Evolutionary conservation across 2,113 vertebrate species (phyloP).

Genomic region (Pelecanus crispus): DNA sequence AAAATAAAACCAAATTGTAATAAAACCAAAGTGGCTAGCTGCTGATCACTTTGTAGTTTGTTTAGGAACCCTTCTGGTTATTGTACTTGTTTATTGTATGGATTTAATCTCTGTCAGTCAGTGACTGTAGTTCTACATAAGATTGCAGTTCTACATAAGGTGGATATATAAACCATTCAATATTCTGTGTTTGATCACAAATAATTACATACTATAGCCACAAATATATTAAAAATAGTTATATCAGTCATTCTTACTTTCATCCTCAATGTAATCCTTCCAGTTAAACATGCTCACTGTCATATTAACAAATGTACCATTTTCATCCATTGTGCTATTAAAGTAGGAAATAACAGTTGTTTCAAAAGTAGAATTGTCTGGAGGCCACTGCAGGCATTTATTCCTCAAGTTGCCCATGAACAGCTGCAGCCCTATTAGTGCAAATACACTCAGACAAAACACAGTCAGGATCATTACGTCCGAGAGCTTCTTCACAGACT

Average conservation of each 20-base stretch:
- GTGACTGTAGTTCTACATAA: not conserved
- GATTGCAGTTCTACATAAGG: not conserved
- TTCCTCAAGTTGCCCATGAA: slow-evolving; percentile 98
- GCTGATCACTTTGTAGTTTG: not conserved
- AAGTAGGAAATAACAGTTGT: slow-evolving; percentile 65
- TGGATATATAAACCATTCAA: not conserved
- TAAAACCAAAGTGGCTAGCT: not conserved
- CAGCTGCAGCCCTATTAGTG: slow-evolving; percentile 95
- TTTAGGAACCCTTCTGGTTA: not conserved
- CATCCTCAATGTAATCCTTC: slow-evolving; percentile 78
- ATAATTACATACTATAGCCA: not conserved
- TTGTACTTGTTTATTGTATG: not conserved
- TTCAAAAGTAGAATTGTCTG: slow-evolving; percentile 69
- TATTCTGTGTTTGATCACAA: not conserved
- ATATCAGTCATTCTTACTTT: slow-evolving; percentile 74
- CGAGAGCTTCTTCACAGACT: slow-evolving; percentile 94
- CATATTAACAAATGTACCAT: slow-evolving; percentile 66
- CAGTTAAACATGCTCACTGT: slow-evolving; percentile 76
- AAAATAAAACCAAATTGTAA: not conserved
- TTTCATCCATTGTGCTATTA: slow-evolving; percentile 62
- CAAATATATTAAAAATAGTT: not conserved
- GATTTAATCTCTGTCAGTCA: not conserved
- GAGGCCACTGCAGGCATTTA: slow-evolving; percentile 83
- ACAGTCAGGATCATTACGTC: slow-evolving; percentile 98
- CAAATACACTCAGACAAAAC: slow-evolving; percentile 97